Conservation (phyloP, 2,113 vertebrate species). For the Notiomystis cincta region DNA sequence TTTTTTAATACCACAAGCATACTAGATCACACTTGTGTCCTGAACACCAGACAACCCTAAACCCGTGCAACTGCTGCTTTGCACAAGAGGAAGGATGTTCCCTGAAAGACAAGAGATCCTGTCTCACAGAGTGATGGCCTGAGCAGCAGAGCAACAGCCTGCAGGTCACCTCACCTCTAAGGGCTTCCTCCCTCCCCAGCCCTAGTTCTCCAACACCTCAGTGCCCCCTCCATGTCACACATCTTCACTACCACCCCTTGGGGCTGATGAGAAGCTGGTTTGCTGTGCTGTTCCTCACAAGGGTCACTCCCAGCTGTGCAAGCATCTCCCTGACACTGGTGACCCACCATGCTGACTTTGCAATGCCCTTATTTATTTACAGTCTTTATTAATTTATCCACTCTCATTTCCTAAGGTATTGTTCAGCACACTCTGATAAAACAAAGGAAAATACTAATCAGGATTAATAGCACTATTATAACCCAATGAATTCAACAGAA, state of each 20-base stretch:
- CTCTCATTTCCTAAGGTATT: not conserved
- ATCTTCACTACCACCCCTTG: not conserved
- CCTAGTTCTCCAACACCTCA: not conserved
- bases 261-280: not conserved
- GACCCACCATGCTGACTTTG: not conserved
- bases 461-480: not conserved
- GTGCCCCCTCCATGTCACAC: not conserved
- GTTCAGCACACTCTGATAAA: not conserved
- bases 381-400: not conserved
- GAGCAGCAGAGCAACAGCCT: not conserved
- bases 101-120: not conserved
- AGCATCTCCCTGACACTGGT: not conserved
- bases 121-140: not conserved
- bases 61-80: not conserved
- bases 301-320: not conserved
- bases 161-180: not conserved
- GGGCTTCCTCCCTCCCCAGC: not conserved
- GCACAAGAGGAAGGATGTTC: not conserved
- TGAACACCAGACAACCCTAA: not conserved
- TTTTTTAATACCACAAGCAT: not conserved
- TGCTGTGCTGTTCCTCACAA: not conserved
- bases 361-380: not conserved
- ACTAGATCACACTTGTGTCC: not conserved
- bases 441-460: not conserved
- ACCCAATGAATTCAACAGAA: not conserved